These are phyloP conservation scores for Mimachlamys varia DNA, from an alignment of 2,888 invertebrate species.

Conservation along the genomic window DNA sequence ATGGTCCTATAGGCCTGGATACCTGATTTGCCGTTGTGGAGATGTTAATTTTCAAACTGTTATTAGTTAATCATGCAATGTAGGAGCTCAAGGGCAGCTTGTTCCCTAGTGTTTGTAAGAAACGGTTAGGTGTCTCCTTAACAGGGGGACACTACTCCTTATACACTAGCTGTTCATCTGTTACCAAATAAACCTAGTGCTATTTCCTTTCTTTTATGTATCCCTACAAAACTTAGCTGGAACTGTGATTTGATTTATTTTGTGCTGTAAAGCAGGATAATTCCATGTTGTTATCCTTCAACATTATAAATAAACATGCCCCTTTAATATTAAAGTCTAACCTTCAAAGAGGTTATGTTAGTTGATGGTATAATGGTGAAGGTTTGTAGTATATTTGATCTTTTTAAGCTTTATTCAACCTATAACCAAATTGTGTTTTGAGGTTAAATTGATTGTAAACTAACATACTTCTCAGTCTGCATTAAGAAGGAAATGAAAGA, in stretches of 20 bases:
- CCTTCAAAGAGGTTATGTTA: slow-evolving; percentile 17
- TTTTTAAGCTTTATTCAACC: neutral
- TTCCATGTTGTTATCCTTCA: neutral
- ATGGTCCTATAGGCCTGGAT: neutral
- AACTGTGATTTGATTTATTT: neutral
- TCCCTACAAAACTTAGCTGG: neutral
- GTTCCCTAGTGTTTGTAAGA: neutral
- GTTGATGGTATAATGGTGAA: neutral
- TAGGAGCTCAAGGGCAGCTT: slow-evolving; percentile 32
- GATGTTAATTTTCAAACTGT: neutral
- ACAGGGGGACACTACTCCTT: neutral
- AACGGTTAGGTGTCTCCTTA: neutral
- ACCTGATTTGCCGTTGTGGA: neutral
- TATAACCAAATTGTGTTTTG: neutral
- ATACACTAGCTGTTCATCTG: neutral
- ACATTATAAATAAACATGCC: neutral
- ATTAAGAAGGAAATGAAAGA: neutral
- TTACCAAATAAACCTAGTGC: neutral
- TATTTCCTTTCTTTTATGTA: neutral
- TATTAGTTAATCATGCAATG: slow-evolving; percentile 28
- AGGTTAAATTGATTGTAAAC: neutral
- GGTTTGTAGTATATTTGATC: neutral
- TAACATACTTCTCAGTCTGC: neutral
- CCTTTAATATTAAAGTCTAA: neutral
- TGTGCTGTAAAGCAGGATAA: neutral